Evolutionary conservation across 2,797 vertebrate species (phyloP).

Genomic region (Petrocephalus sullivani): DNA sequence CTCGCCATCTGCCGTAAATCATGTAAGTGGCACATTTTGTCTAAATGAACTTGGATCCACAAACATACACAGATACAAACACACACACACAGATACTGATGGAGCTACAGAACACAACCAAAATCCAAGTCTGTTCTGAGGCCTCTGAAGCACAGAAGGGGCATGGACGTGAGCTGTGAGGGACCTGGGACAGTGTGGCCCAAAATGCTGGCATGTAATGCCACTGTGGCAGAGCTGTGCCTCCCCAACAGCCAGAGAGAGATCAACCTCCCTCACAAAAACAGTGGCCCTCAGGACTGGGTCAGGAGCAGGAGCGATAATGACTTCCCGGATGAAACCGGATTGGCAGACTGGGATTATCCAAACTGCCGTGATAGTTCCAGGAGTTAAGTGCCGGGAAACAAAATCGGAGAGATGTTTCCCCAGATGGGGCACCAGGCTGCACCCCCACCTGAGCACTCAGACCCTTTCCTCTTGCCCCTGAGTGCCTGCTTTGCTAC

Average conservation of each 20-base stretch:
- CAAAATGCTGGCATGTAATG: not conserved
- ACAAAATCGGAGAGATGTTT: not conserved
- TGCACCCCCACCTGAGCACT: not conserved
- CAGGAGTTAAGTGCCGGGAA: not conserved
- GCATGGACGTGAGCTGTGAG: too few relatives aligned
- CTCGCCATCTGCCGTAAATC: not conserved
- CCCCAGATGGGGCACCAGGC: not conserved
- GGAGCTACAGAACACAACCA: not conserved
- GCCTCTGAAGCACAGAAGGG: too few relatives aligned
- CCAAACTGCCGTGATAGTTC: not conserved
- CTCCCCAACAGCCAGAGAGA: not conserved
- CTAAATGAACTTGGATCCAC: not conserved
- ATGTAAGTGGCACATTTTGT: not conserved
- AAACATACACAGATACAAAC: not conserved
- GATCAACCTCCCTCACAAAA: not conserved
- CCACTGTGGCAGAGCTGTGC: not conserved
- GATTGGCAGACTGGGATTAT: not conserved
- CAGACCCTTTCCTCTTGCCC: not conserved
- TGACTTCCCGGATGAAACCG: not conserved
- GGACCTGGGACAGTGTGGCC: too few relatives aligned
- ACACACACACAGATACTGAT: not conserved
- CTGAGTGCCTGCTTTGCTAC: not conserved
- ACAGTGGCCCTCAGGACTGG: not conserved
- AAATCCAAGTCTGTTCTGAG: too few relatives aligned
- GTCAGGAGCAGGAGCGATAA: not conserved